phyloP scores from a whole-genome alignment of 2,797 vertebrate genomes.

The Enteromius anoplus region DNA sequence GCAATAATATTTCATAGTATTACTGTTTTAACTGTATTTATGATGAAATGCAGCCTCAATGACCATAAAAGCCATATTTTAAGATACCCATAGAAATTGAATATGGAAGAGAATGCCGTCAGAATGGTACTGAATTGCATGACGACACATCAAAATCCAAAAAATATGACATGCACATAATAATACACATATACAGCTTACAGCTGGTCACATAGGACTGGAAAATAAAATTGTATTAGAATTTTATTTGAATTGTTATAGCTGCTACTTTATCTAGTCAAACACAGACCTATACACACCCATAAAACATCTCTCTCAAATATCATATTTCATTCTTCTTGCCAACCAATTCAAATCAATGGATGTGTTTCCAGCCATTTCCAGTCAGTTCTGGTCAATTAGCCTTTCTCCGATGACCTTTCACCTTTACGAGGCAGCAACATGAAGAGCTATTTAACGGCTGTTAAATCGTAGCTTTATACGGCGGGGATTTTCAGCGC shows the following conservation, averaged over 20 bases:
- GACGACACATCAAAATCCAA: neutral
- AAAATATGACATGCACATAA: neutral
- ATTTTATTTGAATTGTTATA: neutral
- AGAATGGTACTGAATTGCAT: neutral
- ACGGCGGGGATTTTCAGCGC: neutral
- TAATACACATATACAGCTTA: neutral
- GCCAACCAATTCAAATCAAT: neutral
- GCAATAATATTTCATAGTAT: neutral
- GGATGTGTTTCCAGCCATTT: neutral
- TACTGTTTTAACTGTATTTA: neutral
- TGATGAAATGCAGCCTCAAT: neutral
- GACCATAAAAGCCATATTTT: neutral
- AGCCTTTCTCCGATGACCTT: conserved; percentile 5
- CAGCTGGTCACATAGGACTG: neutral
- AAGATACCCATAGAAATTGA: neutral
- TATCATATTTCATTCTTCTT: neutral
- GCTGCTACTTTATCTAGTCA: neutral
- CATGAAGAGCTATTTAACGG: conserved; percentile 4
- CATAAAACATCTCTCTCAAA: neutral
- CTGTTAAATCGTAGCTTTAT: conserved; percentile 4
- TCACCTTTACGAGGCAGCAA: conserved; percentile 20
- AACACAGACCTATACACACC: neutral
- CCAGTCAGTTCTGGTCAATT: conserved; percentile 3
- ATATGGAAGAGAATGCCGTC: neutral
- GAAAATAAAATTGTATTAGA: neutral